phyloP scores from a whole-genome alignment of 2,113 vertebrate genomes.

The Passer domesticus region DNA sequence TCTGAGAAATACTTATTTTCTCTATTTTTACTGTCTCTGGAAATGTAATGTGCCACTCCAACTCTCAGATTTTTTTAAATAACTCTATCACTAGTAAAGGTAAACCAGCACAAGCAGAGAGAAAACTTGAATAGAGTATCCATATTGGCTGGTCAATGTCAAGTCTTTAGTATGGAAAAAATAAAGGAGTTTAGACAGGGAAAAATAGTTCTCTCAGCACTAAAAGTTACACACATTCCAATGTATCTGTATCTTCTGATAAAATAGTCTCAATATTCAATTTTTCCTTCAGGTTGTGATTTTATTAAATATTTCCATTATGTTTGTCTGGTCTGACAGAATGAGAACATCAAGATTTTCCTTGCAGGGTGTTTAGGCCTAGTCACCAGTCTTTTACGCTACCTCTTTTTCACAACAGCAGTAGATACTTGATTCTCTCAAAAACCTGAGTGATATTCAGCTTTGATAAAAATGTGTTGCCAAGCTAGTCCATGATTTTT shows the following conservation, averaged over 20 bases:
- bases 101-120: background rate
- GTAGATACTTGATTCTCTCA: background rate
- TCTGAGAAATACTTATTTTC: background rate
- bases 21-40: background rate
- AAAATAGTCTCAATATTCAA: background rate
- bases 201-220: background rate
- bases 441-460: background rate
- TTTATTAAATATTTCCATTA: background rate
- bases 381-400: background rate
- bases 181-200: background rate
- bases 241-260: rapidly evolving
- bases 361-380: background rate
- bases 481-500: background rate
- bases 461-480: background rate
- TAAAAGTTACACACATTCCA: background rate
- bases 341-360: background rate
- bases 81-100: background rate
- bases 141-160: background rate
- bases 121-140: background rate
- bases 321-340: background rate
- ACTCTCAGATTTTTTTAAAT: background rate
- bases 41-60: background rate
- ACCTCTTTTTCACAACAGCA: background rate
- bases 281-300: background rate
- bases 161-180: background rate